Conservation (phyloP, 2,797 vertebrate genomes). For the Ctenochaetus hawaiiensis region DNA sequence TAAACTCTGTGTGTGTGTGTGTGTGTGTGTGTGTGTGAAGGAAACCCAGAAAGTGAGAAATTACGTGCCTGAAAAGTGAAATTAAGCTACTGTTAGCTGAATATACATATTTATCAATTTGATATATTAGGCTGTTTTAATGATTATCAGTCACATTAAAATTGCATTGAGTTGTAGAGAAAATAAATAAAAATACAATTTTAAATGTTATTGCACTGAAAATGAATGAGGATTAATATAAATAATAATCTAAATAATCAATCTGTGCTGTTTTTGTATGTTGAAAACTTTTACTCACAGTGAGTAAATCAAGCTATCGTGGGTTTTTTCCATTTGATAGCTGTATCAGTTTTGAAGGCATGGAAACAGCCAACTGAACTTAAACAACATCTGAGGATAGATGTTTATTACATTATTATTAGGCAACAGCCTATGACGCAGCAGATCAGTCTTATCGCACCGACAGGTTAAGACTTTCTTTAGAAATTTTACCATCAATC, state of each 20-base stretch:
- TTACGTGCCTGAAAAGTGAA: neutral
- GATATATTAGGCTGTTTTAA: neutral
- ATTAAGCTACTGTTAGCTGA: neutral
- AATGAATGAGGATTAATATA: neutral
- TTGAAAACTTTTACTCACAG: constrained; percentile 16
- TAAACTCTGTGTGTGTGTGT: neutral
- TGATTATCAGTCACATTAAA: neutral
- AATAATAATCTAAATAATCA: neutral
- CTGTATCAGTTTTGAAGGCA: constrained; percentile 6
- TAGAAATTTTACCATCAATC: constrained; percentile 22
- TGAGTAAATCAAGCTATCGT: constrained; percentile 1
- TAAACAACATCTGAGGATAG: constrained; percentile 38
- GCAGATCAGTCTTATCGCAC: neutral
- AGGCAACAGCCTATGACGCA: constrained; percentile 46
- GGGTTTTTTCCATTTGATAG: constrained; percentile 38
- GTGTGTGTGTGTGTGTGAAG: constrained; percentile 4
- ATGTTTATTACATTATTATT: constrained; percentile 31
- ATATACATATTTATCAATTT: no score
- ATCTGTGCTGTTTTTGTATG: constrained; percentile 3
- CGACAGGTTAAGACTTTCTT: constrained; percentile 53
- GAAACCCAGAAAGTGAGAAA: neutral
- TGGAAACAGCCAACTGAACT: constrained; percentile 22
- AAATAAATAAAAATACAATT: constrained; percentile 8
- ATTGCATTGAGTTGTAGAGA: neutral
- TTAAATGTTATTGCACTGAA: neutral